Base-by-base conservation (phyloP, 2,797 vertebrate genomes). In the Nannoperca australis region DNA sequence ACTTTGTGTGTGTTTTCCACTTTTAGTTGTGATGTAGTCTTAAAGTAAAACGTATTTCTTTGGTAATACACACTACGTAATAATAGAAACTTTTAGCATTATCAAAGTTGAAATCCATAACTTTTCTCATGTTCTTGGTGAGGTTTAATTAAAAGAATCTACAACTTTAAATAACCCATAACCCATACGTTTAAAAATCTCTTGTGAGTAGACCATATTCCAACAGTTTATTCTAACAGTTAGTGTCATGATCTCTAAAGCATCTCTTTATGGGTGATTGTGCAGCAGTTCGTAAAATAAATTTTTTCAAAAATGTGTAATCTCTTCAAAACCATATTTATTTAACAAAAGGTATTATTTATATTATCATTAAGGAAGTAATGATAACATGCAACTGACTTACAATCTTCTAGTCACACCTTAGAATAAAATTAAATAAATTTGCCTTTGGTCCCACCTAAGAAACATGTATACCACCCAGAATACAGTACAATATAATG, bases 221-320 rank as follows among this genome's bases (percentile, higher is more conserved):
- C 14, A 44, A 6, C 5, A 44, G 14, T 5, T 4, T 5, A 6
- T 56, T 18, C 66, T 20, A 73, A 73, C 10, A 42, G 50, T 24
- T 12, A 42, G 15, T 22, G 54, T 18, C 45, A 22, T 51, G 20
- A 60, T 36, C 55, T 51, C 54, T 60, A 14, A 51, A 60, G 20
- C 45, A 54, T 45, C 10, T 68, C 55, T 67, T 34, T 34, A 14
- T 49, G 36, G 55, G 63, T 54, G 40, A 49, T 5, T 49, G 40
- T 47, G 18, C 11, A 44, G 12, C 7, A 44, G 12, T 27, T 55
- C n/a, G 64, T 2, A n/a, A 64, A 66, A 51, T 9, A 15, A 54
- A 47, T 15, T 45, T 30, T 20, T 56, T n/a, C 17, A 20, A 7
- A 50, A 4, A 50, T n/a, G 4, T 38, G 9, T 24, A 1, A 40